Base-by-base conservation (phyloP, 1,140 invertebrate genomes). In the Chironomus tepperi region DNA sequence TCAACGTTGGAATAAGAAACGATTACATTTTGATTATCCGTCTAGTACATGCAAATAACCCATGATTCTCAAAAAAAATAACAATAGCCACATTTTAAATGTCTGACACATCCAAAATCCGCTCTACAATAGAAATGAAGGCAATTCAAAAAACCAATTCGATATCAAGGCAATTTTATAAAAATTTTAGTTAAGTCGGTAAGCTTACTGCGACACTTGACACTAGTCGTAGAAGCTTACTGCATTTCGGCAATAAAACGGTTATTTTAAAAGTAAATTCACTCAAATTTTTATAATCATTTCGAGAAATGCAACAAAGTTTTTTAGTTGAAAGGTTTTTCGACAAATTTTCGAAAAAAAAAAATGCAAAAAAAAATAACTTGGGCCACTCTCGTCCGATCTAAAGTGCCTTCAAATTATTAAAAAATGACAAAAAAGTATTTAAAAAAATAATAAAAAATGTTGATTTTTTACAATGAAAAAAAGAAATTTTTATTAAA, bases 331-430 rank as follows among this genome's bases (percentile, higher is more conserved):
- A 79, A 85, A 82, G 84, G 81, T 80, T 80, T 80, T 79, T 77
- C 81, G 81, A 82, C 81, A 84, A 83, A 83, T 79, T 81, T 84
- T 83, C 83, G 80, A 79, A 78, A 75, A 77, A 77, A n/a, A 79
- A 43, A 75, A 81, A 83, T 81, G 82, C 78, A 79, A 73, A 78
- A 79, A 73, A 78, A 80, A 83, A 84, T 81, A 80, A 90, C 88
- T 74, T 89, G 89, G 90, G 89, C 90, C 90, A 90, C 88, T 70
- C 89, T 91, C 90, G 90, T 91, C 90, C 90, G 90, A 90, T 90
- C 90, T 90, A 89, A 91, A 91, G 90, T 91, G 90, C 90, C 90
- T 92, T 92, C 90, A 89, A 86, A 87, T 70, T 70, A 70, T 70
- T 70, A 70, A 70, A 18, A 70, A 70, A 70, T 19, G 65, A 70